phyloP scores from a whole-genome alignment of 2,797 vertebrate genomes.

The Schizopygopsis malacanthus region DNA sequence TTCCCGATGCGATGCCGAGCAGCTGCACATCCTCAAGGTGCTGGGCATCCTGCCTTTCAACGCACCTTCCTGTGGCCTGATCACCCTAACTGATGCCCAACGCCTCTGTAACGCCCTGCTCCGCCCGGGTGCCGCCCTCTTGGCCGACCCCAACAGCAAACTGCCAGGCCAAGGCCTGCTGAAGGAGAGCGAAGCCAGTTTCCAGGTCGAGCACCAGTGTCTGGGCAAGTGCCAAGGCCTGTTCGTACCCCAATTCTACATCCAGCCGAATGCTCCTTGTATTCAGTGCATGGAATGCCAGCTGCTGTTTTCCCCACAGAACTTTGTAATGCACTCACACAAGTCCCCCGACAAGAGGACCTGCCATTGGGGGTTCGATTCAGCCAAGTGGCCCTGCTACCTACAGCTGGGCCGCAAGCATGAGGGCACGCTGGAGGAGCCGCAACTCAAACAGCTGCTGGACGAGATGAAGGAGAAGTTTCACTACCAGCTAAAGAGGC shows the following conservation, averaged over 20 bases:
- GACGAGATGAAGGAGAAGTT: constrained; percentile 98
- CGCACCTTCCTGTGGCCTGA: constrained; percentile 96
- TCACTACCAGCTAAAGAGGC: constrained; percentile 84
- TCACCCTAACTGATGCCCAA: constrained; percentile 97
- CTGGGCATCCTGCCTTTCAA: constrained; percentile 97
- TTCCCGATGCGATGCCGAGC: constrained; percentile 93
- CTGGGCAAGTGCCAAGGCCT: constrained; percentile 97
- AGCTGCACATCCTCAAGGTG: constrained; percentile 97
- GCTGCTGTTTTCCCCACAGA: constrained; percentile 94
- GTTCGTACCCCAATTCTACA: constrained; percentile 94
- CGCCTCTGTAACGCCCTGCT: constrained; percentile 94
- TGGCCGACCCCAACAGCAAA: constrained; percentile 80
- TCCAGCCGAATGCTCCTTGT: constrained; percentile 89
- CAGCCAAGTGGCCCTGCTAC: constrained; percentile 97
- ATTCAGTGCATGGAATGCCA: constrained; percentile 97
- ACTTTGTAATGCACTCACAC: constrained; percentile 98
- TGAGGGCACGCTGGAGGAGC: constrained; percentile 85
- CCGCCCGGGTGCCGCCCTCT: constrained; percentile 86
- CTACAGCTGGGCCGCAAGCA: constrained; percentile 95
- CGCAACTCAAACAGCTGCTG: constrained; percentile 86
- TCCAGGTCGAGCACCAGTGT: constrained; percentile 97
- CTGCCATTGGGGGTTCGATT: constrained; percentile 99
- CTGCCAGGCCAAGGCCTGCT: constrained; percentile 86
- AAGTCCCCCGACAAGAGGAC: constrained; percentile 97
- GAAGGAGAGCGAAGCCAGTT: constrained; percentile 91